A percentile compares a stretch with the other conserved stretches of the same genome.
Evolutionary conservation across 1,140 invertebrate species (phyloP).

Genomic region (Drosophila subobscura): DNA sequence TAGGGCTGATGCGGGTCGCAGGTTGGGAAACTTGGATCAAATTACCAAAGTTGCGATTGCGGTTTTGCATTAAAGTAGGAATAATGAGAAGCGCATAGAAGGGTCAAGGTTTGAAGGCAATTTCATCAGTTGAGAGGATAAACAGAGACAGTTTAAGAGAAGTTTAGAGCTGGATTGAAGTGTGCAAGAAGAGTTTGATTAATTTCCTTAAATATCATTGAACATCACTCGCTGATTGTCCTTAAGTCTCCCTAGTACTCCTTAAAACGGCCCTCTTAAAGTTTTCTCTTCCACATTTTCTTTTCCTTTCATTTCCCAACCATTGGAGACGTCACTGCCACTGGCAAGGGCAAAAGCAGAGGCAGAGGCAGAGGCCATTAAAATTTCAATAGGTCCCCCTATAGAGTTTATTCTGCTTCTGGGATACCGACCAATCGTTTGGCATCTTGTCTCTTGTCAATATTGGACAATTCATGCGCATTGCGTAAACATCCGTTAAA

Average conservation of each 20-base stretch:
- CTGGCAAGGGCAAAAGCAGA: constrained; percentile 13
- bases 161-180: too few relatives aligned
- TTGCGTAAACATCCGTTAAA: constrained; percentile 81
- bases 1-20: constrained; percentile 39
- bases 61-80: not conserved
- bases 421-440: constrained; percentile 49
- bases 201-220: too few relatives aligned
- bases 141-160: not conserved
- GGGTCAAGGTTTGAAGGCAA: not conserved
- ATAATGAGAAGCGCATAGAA: constrained; percentile 9
- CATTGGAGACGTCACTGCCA: constrained; percentile 36
- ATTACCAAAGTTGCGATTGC: constrained; percentile 20
- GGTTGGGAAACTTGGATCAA: constrained; percentile 2
- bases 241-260: not conserved
- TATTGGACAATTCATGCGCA: constrained; percentile 81
- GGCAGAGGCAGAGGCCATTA: constrained; percentile 44
- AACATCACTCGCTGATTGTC: not conserved
- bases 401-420: constrained; percentile 25
- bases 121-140: not conserved
- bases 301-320: constrained; percentile 5
- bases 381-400: constrained; percentile 64
- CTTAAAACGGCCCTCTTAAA: constrained; percentile 1
- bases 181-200: too few relatives aligned
- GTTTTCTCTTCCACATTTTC: not conserved
- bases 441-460: constrained; percentile 73